Evolutionary conservation across 2,113 vertebrate species (phyloP), one percentile per base, ranked within the genome.

Genomic region (Spea multiplicata): DNA sequence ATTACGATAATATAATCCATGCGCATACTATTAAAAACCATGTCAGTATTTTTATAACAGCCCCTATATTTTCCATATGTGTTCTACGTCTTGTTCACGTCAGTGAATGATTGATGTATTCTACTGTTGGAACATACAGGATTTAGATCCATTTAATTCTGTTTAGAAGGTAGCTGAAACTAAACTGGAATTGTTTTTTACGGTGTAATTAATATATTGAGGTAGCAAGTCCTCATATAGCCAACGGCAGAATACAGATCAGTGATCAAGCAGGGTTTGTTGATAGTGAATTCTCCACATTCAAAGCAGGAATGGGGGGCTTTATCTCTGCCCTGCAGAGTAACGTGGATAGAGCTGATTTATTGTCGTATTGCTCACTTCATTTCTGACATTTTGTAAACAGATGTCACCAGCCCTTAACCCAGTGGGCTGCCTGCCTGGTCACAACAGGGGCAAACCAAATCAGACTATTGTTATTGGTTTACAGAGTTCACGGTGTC

Each of bases 401-500:
- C 91, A 91, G 87, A 85, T 88, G 89, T 85, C 85, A 86, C 83
- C 81, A 84, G 87, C 85, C 84, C 87, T 92, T 87, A 90, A 82
- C 86, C 81, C 86, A 74, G 89, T 83, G 83, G 87, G 87, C 71
- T 79, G 82, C 83, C 78, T 83, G 84, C 87, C 70, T 81, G 80
- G 75, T 81, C 88, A 80, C 87, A 83, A 88, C 82, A 82, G 90
- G 89, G 85, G 87, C 87, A 87, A 83, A 86, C 83, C 79, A 87
- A 86, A 88, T 82, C 88, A 85, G 86, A 86, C 87, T 83, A 71
- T 89, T 87, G 92, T 88, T 87, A 90, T 92, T 89, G 86, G 89
- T 88, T 91, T 91, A 85, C 82, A 76, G 66, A 71, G 75, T 75
- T 82, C 84, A 87, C 85, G 84, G 83, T 88, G 82, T 86, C 83